These are phyloP conservation scores for Cotesia glomerata DNA, from an alignment of 1,140 invertebrate species.

Conservation along the genomic window DNA sequence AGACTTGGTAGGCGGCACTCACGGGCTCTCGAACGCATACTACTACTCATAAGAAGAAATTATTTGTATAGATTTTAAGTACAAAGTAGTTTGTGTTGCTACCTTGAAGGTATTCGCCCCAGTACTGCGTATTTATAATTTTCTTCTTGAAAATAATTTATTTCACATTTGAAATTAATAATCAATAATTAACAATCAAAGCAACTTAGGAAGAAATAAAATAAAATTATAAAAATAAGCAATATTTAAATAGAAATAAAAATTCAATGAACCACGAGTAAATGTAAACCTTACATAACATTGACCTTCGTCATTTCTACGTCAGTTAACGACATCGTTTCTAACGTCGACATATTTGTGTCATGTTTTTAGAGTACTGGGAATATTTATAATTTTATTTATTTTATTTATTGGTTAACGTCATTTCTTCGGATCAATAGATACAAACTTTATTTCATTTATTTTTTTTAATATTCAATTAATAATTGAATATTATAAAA, in stretches of 20 bases:
- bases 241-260: not conserved
- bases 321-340: slow-evolving; percentile 35
- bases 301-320: slow-evolving; percentile 54
- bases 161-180: no score
- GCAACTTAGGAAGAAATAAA: no score
- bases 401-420: not conserved
- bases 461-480: no score
- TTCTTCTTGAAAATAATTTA: not conserved
- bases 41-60: slow-evolving; percentile 9
- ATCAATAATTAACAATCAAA: no score
- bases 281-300: slow-evolving; percentile 50
- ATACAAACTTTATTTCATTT: no score
- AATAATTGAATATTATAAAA: no score
- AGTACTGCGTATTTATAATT: not conserved
- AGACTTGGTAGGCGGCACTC: slow-evolving; percentile 33
- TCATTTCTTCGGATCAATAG: not conserved
- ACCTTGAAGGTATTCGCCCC: not conserved
- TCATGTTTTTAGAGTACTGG: not conserved
- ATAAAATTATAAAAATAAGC: no score
- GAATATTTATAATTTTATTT: not conserved
- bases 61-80: slow-evolving; percentile 24
- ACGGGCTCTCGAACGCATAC: slow-evolving; percentile 22
- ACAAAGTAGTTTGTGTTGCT: not conserved
- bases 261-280: not conserved
- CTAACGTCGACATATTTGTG: not conserved